A percentile compares a stretch with the other conserved stretches of the same genome.
Conservation (phyloP, 1,140 invertebrate species). For the Caenorhabditis briggsae region DNA sequence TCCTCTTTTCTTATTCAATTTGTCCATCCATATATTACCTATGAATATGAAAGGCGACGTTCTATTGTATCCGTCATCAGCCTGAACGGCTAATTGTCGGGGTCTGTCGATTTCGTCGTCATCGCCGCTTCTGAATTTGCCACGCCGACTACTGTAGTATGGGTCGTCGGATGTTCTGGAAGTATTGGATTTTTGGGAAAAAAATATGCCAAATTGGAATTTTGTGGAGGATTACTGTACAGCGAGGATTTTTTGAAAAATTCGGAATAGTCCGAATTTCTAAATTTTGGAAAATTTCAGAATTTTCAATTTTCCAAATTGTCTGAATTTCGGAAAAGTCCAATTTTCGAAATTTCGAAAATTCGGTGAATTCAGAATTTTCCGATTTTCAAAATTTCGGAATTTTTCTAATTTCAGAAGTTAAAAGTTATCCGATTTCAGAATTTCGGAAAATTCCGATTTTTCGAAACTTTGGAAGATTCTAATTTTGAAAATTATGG, state of each 20-base stretch:
- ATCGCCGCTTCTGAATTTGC: not conserved
- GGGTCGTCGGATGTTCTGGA: conserved; percentile 29
- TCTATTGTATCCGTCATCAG: conserved; percentile 28
- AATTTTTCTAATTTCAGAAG: too few relatives aligned
- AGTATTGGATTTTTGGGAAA: not conserved
- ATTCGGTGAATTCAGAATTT: too few relatives aligned
- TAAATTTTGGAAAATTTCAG: too few relatives aligned
- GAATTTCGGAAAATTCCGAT: too few relatives aligned
- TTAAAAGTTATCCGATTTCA: too few relatives aligned
- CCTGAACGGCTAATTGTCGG: conserved; percentile 28
- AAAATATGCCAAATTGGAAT: not conserved
- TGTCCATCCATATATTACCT: conserved; percentile 5
- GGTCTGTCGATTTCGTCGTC: not conserved
- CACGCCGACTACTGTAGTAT: conserved; percentile 20
- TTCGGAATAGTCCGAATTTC: too few relatives aligned
- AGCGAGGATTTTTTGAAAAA: too few relatives aligned
- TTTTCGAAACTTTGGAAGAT: too few relatives aligned
- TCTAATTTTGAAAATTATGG: too few relatives aligned
- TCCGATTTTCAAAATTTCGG: too few relatives aligned
- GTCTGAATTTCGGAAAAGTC: not conserved
- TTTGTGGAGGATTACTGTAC: too few relatives aligned
- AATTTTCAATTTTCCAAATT: not conserved
- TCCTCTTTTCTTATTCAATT: not conserved
- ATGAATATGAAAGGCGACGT: conserved; percentile 49
- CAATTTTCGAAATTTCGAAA: too few relatives aligned